Evolutionary conservation across 2,797 vertebrate genomes (phyloP).

Genomic region (Florisuga fusca): DNA sequence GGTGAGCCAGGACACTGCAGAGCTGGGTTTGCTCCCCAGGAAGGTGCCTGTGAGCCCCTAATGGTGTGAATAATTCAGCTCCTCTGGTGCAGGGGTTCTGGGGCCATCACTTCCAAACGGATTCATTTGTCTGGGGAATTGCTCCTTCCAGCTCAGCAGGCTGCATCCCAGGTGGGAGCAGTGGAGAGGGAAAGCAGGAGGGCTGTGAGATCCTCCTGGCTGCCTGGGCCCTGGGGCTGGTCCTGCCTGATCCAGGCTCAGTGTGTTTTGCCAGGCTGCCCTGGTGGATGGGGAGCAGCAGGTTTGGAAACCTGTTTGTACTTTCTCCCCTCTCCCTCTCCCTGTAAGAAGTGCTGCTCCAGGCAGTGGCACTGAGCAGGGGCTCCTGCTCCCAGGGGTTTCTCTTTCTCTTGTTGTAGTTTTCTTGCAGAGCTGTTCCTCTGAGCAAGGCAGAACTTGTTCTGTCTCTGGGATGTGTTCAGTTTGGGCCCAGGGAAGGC

Average conservation of each 20-base stretch:
- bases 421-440: not conserved
- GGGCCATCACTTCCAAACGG: accelerated
- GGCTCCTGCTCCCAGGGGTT: not conserved
- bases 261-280: not conserved
- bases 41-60: not conserved
- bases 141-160: not conserved
- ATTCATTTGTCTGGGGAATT: not conserved
- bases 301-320: not conserved
- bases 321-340: not conserved
- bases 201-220: not conserved
- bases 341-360: not conserved
- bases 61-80: not conserved
- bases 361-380: accelerated
- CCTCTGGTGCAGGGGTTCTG: accelerated
- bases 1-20: not conserved
- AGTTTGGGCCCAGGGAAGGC: not conserved
- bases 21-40: not conserved
- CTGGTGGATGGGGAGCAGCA: not conserved
- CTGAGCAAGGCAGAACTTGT: not conserved
- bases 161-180: not conserved
- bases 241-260: not conserved
- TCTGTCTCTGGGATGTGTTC: not conserved
- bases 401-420: not conserved
- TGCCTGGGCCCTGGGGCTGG: not conserved
- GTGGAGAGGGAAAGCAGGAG: not conserved